Base-by-base conservation (phyloP, 2,888 invertebrate species). In the Bombylius major region DNA sequence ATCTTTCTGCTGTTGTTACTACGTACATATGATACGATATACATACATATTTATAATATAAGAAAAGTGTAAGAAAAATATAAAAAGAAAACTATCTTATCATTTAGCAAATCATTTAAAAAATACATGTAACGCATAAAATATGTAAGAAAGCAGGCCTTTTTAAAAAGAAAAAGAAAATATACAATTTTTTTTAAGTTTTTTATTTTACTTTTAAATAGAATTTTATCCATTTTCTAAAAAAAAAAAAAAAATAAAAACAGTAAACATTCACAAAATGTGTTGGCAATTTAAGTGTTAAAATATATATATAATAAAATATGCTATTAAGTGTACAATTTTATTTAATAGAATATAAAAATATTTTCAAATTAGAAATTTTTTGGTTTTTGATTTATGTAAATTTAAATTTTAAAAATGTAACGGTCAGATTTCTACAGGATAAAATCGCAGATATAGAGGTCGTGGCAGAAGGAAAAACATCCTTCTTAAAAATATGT, bases 251-350 rank as follows among this genome's bases (percentile, higher is more conserved):
- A 34, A 14, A 53, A 33, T n/a, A 44, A 48, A 54, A n/a, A 33
- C 12, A 34, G 45, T 46, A 45, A 34, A 33, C 54, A 50, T 54
- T 49, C 48, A 48, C 47, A 32, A 54, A 32, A 14, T 54, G 47
- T 54, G 54, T 54, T 54, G 49, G 54, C 54, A 54, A 50, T 54
- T 44, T 49, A 54, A 54, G 9, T 36, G 9, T 36, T 3, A 36
- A 36, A 36, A 36, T 36, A 36, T 5, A 42, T 42, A 11, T 11
- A 42, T 11, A 11, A 36, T 8, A 53, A 51, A 50, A 53, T 50
- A 54, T 49, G 50, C 47, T 54, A 54, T 49, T 50, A 50, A 45
- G 50, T 54, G 54, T 54, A 54, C 54, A 54, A 54, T 54, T 54
- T 54, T 53, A 47, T 54, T 54, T 50, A 54, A 54, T 54, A 54